These are phyloP conservation scores for Drosophila elegans DNA, from an alignment of 1,140 invertebrate species.

Conservation along the genomic window DNA sequence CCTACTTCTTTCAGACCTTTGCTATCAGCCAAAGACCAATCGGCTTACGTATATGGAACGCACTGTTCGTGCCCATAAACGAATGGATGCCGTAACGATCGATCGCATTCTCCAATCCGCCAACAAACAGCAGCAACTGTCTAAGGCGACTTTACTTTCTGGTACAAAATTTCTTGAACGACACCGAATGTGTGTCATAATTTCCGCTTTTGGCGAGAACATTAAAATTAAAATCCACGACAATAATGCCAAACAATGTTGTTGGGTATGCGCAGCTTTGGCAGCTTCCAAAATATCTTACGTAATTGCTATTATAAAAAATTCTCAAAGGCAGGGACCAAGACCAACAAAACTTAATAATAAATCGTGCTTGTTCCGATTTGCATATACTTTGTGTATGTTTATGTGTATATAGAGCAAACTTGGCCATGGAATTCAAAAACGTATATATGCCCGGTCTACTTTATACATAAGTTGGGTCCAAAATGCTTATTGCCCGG, in stretches of 20 bases:
- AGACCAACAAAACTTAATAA: conserved; percentile 29
- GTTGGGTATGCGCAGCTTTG: not conserved
- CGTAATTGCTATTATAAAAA: conserved; percentile 64
- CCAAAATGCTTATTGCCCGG: conserved; percentile 19
- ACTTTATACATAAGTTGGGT: not conserved
- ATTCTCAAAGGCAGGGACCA: conserved; percentile 10
- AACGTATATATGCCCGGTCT: conserved; percentile 4
- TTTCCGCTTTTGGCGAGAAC: conserved; percentile 53
- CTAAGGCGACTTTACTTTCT: conserved; percentile 4
- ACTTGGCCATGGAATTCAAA: conserved; percentile 32
- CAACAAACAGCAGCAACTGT: conserved; percentile 18
- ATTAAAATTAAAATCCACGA: conserved; percentile 29
- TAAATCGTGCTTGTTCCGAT: conserved; percentile 41
- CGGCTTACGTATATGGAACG: not conserved
- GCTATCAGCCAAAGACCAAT: not conserved
- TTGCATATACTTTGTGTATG: conserved; percentile 35
- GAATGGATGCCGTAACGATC: conserved; percentile 13
- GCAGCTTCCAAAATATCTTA: conserved; percentile 52
- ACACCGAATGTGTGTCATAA: conserved; percentile 61
- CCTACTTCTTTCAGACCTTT: not conserved
- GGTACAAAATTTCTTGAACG: conserved; percentile 31
- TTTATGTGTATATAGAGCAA: conserved; percentile 4
- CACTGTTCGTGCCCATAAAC: conserved; percentile 3
- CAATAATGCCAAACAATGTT: conserved; percentile 33
- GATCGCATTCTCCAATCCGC: conserved; percentile 26